Evolutionary conservation across 2,113 vertebrate genomes (phyloP), one percentile per base, ranked within the genome.

Genomic region (Cebus imitator): DNA sequence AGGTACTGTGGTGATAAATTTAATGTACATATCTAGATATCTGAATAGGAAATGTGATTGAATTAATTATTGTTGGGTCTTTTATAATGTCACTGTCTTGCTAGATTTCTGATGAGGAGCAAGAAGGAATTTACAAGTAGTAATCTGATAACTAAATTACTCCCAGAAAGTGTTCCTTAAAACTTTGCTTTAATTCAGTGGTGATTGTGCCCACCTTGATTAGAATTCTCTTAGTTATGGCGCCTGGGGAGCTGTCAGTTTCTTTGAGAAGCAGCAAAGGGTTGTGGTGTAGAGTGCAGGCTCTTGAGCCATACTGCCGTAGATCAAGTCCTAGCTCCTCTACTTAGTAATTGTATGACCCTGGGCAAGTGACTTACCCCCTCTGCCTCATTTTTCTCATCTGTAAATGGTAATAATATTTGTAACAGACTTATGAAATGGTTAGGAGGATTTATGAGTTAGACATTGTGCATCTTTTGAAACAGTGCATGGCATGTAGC

Each of bases 1-100:
- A 92, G 86, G 6, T 75, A 70, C 43, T 52, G 40, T 97, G 84
- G n/a, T 93, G 88, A 57, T 83, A 40, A 55, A 70, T 68, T 58
- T 92, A 83, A 87, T 96, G 93, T 91, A 48, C 58, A 52, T 94
- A 45, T 85, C 50, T 92, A 50, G n/a, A 32, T 40, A 85, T 35
- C n/a, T 68, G 55, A 91, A 93, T 94, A 66, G 70, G 72, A 93
- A 83, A 85, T 91, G 35, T 95, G 70, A 96, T 93, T 95, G 88
- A 72, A 72, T 85, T 96, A 84, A 87, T 96, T 82, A 94, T 55
- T 79, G 37, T 52, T 68, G 17, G 13, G 23, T 81, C 48, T 95
- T 40, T 97, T n/a, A 52, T 70, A 72, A 80, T 82, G 78, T 55
- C 81, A 85, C 66, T 50, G 1, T 88, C 37, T 90, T 72, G 72